Base-by-base conservation (phyloP, 2,888 invertebrate species). In the Drosophila merina region DNA sequence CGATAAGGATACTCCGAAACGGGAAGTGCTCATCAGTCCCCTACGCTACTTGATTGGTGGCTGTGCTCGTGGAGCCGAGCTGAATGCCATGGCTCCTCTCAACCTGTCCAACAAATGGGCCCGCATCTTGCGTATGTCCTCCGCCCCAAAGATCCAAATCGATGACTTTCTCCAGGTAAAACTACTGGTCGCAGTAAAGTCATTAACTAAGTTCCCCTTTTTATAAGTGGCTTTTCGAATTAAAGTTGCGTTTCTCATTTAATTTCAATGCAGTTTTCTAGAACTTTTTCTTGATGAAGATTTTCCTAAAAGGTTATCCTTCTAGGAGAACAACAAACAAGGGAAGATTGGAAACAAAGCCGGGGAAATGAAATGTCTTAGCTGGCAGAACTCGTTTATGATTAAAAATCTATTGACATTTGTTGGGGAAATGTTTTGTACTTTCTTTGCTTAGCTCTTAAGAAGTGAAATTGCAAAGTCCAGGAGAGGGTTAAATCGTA, bases 151-250 rank as follows among this genome's bases (percentile, higher is more conserved):
- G 86, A 85, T 91, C 49, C 84, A 84, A 20, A 79, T 89, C 44
- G 89, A 90, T 57, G 92, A 92, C 45, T 77, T 91, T 40, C 47
- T 92, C 42, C 81, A 92, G 92, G 92, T 92, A 90, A 80, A 56
- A 52, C 9, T 58, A 28, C 28, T 14, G 5, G 2, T 26, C 31
- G n/a, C 1, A 28, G 10, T 20, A 9, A 47, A 38, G 10, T 49
- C 26, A 62, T 40, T 49, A 14, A 62, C 40, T 62, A 40, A 45
- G 45, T 33, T n/a, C 12, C 38, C 3, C 3, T 38, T 38, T 38
- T n/a, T 5, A 20, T 14, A 42, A 8, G 20, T 20, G 20, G 20
- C 28, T 28, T 6, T 50, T 30, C 12, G 7, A 30, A 10, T 12
- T 2, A n/a, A 57, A 57, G 45, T 45, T 58, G 3, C 12, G n/a